Evolutionary conservation across 2,113 vertebrate species (phyloP).

Genomic region (Pheucticus melanocephalus): DNA sequence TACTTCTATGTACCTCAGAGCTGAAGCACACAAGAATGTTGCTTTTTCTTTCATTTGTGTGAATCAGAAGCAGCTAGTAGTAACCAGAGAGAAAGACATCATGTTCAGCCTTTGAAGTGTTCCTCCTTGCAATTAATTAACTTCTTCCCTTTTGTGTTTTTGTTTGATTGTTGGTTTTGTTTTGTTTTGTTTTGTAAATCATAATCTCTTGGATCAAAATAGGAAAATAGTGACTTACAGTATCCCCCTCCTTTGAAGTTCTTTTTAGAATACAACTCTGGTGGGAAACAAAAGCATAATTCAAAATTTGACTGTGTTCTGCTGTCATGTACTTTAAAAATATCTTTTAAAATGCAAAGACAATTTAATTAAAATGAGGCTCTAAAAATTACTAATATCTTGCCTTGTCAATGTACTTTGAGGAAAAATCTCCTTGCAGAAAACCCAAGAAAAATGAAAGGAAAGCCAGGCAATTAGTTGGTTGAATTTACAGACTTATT

Average conservation of each 20-base stretch:
- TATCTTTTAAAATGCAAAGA: not conserved
- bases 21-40: not conserved
- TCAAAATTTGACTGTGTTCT: not conserved
- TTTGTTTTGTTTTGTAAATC: not conserved
- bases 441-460: not conserved
- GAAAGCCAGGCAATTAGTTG: not conserved
- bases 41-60: not conserved
- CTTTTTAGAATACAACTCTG: not conserved
- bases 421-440: not conserved
- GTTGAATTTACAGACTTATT: not conserved
- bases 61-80: not conserved
- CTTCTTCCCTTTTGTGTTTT: not conserved
- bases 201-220: not conserved
- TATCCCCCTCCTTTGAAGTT: not conserved
- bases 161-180: not conserved
- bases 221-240: not conserved
- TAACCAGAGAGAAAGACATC: not conserved
- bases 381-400: not conserved
- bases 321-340: not conserved
- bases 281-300: not conserved
- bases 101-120: not conserved
- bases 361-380: not conserved
- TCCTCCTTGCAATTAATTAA: not conserved
- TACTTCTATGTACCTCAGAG: not conserved
- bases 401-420: not conserved